A percentile compares a stretch with the other conserved stretches of the same genome.
phyloP scores from a whole-genome alignment of 2,888 invertebrate genomes.

The Plebejus anna region DNA sequence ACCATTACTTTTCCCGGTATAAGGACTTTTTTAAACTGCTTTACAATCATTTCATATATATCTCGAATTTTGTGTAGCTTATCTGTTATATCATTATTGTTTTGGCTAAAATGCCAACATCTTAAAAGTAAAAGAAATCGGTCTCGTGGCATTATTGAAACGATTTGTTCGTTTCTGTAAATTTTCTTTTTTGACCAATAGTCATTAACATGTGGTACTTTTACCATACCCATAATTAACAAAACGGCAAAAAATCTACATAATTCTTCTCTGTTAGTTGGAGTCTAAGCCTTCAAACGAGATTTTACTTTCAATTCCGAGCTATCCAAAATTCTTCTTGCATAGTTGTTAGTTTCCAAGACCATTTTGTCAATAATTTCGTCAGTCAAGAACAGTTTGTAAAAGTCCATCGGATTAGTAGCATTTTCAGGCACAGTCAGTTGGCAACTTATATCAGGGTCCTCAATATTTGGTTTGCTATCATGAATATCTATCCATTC shows the following conservation, averaged over 20 bases:
- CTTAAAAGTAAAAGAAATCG: slow-evolving; percentile 31
- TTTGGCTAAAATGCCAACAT: slow-evolving; percentile 32
- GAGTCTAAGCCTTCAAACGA: slow-evolving; percentile 32
- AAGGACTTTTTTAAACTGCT: too few species aligned
- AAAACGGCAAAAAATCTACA: slow-evolving; percentile 30
- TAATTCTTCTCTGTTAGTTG: slow-evolving; percentile 36
- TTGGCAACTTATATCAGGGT: slow-evolving; percentile 1
- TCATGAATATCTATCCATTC: slow-evolving; percentile 7
- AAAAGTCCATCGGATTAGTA: background rate
- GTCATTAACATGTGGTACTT: slow-evolving; percentile 30
- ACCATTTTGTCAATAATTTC: slow-evolving; percentile 37
- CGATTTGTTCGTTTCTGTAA: slow-evolving; percentile 33
- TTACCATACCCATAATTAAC: slow-evolving; percentile 33
- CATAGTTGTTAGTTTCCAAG: slow-evolving; percentile 37
- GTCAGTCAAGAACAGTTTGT: slow-evolving; percentile 32
- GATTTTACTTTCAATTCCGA: slow-evolving; percentile 29
- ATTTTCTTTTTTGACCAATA: slow-evolving; percentile 34
- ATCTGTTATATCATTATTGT: slow-evolving; percentile 24
- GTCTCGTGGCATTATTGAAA: slow-evolving; percentile 32
- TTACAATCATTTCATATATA: background rate
- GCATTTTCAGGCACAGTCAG: slow-evolving; percentile 1
- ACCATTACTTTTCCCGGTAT: background rate
- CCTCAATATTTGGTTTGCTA: background rate
- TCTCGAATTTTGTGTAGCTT: slow-evolving; percentile 31
- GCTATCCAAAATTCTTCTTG: slow-evolving; percentile 21